Base-by-base conservation (phyloP, 2,888 invertebrate species). In the Notodonta ziczac region DNA sequence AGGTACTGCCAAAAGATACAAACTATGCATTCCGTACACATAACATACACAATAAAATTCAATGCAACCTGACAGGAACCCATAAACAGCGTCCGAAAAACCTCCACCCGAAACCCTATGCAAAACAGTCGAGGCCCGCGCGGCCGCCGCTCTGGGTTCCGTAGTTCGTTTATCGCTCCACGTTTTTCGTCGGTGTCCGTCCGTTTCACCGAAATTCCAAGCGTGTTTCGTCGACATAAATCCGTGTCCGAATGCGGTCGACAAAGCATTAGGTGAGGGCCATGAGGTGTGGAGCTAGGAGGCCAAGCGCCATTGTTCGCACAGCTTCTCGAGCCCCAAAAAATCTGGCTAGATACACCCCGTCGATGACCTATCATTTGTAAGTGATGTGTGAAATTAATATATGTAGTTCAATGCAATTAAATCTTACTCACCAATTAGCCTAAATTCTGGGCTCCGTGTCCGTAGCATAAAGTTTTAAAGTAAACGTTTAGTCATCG, bases 141-240 rank as follows among this genome's bases (percentile, higher is more conserved):
- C 35, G 6, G 35, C 24, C 51, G 7, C 6, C 53, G 35, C 35
- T n/a, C 32, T 57, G 72, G 70, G 69, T 64, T 69, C 72, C 67
- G 65, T 50, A 54, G 57, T 57, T 57, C 64, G 77, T 69, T 76
- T 77, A 76, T 76, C 75, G 77, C 74, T 56, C 61, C 67, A 70
- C 72, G 82, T 81, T 82, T 83, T 83, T 81, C 79, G 76, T 70
- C 61, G 58, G 64, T 76, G 80, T 78, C 72, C 72, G 80, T 78
- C 69, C 71, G 74, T 73, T 72, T 69, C 61, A 66, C 73, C 80
- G 67, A 80, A 82, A 82, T 82, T 80, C 77, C 80, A 60, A 58
- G 74, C 81, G 76, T 80, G 77, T 73, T 63, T 74, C 66, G 68
- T 66, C 74, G 73, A 76, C 75, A 81, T 82, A 82, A 83, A 82